Percentiles rank a stretch among this genome's conserved stretches.
Evolutionary conservation across 2,888 invertebrate genomes (phyloP).

Genomic region (Acanthoscelides obtectus): DNA sequence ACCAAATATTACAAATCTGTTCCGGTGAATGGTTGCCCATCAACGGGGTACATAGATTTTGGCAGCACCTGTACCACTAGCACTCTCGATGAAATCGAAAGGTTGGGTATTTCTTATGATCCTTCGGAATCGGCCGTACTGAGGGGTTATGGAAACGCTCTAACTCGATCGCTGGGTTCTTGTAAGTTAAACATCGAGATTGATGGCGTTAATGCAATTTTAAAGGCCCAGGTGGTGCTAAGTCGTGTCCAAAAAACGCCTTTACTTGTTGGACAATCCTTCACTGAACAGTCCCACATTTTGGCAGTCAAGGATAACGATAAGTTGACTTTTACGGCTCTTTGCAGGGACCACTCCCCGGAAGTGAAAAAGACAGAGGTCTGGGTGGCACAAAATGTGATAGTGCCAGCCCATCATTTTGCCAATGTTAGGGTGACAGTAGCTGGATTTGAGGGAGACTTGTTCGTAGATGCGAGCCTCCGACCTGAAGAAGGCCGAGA

Average conservation of each 20-base stretch:
- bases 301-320: not conserved
- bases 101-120: not conserved
- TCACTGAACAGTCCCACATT: not conserved
- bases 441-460: not conserved
- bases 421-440: not conserved
- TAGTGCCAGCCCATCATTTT: too few relatives aligned
- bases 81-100: not conserved
- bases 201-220: not conserved
- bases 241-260: not conserved
- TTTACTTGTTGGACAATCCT: not conserved
- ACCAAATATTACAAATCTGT: not conserved
- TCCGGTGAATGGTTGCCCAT: not conserved
- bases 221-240: not conserved
- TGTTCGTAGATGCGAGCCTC: conserved; percentile 5
- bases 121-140: not conserved
- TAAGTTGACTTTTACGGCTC: too few relatives aligned
- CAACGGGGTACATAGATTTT: not conserved
- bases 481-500: not conserved
- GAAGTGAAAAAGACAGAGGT: too few relatives aligned
- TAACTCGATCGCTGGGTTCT: not conserved
- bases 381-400: too few relatives aligned
- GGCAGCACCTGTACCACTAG: not conserved
- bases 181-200: not conserved
- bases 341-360: too few relatives aligned
- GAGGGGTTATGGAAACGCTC: not conserved